Evolutionary conservation across 2,797 vertebrate species (phyloP).

Genomic region (Helostoma temminkii): DNA sequence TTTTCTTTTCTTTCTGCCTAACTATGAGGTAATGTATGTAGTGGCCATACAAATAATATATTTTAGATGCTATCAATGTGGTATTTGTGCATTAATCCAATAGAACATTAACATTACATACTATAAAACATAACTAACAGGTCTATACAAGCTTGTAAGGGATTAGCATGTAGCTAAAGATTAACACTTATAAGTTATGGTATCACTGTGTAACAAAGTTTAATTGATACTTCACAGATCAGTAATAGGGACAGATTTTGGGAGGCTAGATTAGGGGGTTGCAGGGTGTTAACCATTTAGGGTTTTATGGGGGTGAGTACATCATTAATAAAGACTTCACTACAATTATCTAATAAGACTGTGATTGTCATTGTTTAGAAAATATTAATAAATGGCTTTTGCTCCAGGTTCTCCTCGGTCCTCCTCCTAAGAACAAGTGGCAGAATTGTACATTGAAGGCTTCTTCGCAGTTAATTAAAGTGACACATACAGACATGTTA

Average conservation of each 20-base stretch:
- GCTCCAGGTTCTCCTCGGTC: not conserved
- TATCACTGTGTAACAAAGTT: not conserved
- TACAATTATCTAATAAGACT: not conserved
- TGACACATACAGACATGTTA: not conserved
- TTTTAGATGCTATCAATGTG: conserved; percentile 2
- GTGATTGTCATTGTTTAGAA: conserved; percentile 7
- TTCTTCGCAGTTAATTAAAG: not conserved
- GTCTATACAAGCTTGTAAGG: not conserved
- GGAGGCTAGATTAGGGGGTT: conserved; percentile 1
- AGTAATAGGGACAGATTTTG: not conserved
- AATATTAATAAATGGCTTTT: not conserved
- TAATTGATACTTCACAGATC: not conserved
- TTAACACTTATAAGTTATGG: not conserved
- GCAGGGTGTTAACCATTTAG: not conserved
- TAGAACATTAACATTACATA: conserved; percentile 4
- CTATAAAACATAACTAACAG: too few species aligned
- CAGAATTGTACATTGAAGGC: not conserved
- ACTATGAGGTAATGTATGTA: conserved; percentile 12
- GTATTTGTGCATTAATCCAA: conserved; percentile 13
- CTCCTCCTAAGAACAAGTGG: not conserved
- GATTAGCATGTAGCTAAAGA: too few species aligned
- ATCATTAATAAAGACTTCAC: conserved; percentile 15
- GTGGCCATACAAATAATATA: not conserved
- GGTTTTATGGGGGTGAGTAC: conserved; percentile 1
- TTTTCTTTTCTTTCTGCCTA: conserved; percentile 1